Base-by-base conservation (phyloP, 1,140 invertebrate genomes). In the Hylaeus volcanicus region DNA sequence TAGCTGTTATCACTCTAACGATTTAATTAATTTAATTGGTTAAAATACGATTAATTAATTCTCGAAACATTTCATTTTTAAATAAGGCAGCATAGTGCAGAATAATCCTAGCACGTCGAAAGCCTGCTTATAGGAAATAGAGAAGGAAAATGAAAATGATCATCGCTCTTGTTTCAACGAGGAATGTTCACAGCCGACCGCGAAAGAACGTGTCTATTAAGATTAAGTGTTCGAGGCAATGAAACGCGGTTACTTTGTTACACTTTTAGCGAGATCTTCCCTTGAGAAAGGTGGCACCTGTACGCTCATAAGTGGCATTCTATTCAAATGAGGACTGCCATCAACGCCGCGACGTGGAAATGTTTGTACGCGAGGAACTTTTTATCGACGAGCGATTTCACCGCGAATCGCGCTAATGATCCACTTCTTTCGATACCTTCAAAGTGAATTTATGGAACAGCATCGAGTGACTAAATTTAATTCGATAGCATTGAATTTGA, bases 201-300 rank as follows among this genome's bases (percentile, higher is more conserved):
- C 37, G 68, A 26, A 48, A n/a, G 8, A 63, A 55, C 48, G 71
- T 45, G 2, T 9, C 37, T 41, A 64, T 74, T 79, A 37, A 45
- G 9, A 75, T 80, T 69, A 60, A 68, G n/a, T 26, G 11, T 9
- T 48, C 6, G 0, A 0, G 43, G 77, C 58, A 60, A 78, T n/a
- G 70, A 71, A 73, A 66, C 55, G 58, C 55, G 39, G 39, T 53
- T 76, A 73, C 37, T 63, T 78, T 65, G 68, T 84, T 75, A 68
- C 72, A 43, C 45, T 48, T 11, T 5, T 43, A n/a, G 56, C 65
- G 37, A 55, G 53, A 80, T 85, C 56, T 69, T 86, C 60, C 81
- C 80, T 71, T 91, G 90, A 86, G 88, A 92, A 92, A 89, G 86
- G 86, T 91, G 90, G 82, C 90, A 91, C 90, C 89, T 89, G 89